These are phyloP conservation scores for Pogonocherus hispidulus DNA, from an alignment of 2,888 invertebrate genomes.

Conservation along the genomic window DNA sequence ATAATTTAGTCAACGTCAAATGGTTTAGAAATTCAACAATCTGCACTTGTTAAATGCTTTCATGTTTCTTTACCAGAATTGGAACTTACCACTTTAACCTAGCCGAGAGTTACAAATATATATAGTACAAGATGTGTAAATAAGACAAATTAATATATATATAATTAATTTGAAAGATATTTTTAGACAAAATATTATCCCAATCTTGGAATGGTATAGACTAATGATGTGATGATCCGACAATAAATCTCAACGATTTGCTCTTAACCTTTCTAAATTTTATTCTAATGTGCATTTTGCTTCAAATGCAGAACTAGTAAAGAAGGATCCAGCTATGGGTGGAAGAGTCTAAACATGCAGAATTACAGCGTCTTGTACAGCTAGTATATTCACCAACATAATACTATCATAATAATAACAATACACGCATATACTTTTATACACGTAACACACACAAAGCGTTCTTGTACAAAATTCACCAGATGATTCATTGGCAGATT, in stretches of 20 bases:
- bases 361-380: slow-evolving; percentile 14
- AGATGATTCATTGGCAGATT: no score
- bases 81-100: slow-evolving; percentile 7
- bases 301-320: slow-evolving; percentile 17
- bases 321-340: slow-evolving; percentile 29
- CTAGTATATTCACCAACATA: not conserved
- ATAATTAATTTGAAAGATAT: slow-evolving; percentile 26
- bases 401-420: not conserved
- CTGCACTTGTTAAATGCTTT: slow-evolving; percentile 14
- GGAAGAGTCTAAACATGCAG: slow-evolving; percentile 7
- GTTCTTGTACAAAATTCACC: no score
- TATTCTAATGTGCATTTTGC: slow-evolving; percentile 7
- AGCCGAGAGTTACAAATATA: slow-evolving; percentile 27
- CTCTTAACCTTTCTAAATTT: slow-evolving; percentile 30
- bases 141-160: slow-evolving; percentile 23
- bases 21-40: slow-evolving; percentile 30
- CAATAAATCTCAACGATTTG: slow-evolving; percentile 34
- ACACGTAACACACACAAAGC: no score
- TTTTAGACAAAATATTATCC: slow-evolving; percentile 36
- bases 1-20: no score
- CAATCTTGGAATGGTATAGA: slow-evolving; percentile 26
- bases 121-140: slow-evolving; percentile 35
- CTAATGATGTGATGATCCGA: slow-evolving; percentile 37
- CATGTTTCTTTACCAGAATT: slow-evolving; percentile 1
- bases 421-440: no score